Base-by-base conservation (phyloP, 2,797 vertebrate genomes). In the Catharus ustulatus region DNA sequence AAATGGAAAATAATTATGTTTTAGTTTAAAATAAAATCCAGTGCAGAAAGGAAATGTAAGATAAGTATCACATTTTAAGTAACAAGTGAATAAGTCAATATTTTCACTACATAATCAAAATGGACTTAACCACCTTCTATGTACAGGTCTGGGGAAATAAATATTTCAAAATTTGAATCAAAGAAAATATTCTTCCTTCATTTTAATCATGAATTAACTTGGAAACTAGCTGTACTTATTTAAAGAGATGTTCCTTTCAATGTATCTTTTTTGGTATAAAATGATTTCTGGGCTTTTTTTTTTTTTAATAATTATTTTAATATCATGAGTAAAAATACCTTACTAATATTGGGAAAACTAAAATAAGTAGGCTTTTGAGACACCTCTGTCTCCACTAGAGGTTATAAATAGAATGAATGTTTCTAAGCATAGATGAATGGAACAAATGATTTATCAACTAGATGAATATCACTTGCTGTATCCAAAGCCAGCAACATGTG, bases 1-100 rank as follows among this genome's bases (percentile, higher is more conserved):
- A 48, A 95, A 92, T 67, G 51, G 67, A 80, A 92, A 96, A 72
- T 5, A 85, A 77, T 92, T 92, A n/a, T 32, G 15, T 19, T 80
- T 83, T 40, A 10, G 1, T 71, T 93, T 87, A 66, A 78, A 76
- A 95, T 46, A 62, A 97, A 96, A 95, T 42, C 15, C 68, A 87
- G 42, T 95, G 36, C 34, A 96, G 72, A 92, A 95, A 94, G 32
- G 29, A 96, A 97, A 96, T 80, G 80, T 93, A 89, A 93, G 75
- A 73, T 62, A 87, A 11, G 15, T 54, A 86, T 92, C 52, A 77
- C 20, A 76, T 84, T 80, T 93, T 87, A 94, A 95, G 76, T 78
- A 62, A 90, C 51, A 62, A 82, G 42, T 74, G 71, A 93, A 58
- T 27, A 94, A 94, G 86, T 82, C 26, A 5, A 24, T 94, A 82